Percentiles rank a stretch among this genome's conserved stretches.
phyloP scores from a whole-genome alignment of 2,113 vertebrate species.

The Aptenodytes patagonicus region DNA sequence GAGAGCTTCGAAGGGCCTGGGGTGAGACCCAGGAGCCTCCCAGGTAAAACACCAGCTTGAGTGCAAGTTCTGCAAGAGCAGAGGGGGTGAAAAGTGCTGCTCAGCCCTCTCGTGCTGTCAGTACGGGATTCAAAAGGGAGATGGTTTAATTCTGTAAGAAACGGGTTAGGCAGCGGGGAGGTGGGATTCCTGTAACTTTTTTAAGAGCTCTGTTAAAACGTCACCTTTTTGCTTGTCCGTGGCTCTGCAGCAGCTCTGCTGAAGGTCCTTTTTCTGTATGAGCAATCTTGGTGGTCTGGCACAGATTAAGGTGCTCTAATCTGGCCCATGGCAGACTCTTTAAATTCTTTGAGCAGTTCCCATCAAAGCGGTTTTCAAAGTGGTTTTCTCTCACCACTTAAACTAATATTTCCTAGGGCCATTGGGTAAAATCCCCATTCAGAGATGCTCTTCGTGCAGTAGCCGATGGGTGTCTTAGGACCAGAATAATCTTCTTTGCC shows the following conservation, averaged over 20 bases:
- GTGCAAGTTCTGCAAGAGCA: not conserved
- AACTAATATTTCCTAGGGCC: not conserved
- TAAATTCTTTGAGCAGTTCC: not conserved
- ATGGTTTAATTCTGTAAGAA: not conserved
- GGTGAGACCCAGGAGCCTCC: not conserved
- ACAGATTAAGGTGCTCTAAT: not conserved
- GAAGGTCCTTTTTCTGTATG: not conserved
- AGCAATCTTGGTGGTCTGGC: not conserved
- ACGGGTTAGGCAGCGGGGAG: too few relatives aligned
- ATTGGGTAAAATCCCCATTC: not conserved
- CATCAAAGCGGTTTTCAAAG: not conserved
- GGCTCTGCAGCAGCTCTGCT: not conserved
- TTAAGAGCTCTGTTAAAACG: not conserved
- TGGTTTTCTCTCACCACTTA: not conserved
- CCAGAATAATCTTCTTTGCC: not conserved
- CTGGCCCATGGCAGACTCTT: not conserved
- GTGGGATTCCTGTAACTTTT: not conserved
- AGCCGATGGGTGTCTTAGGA: not conserved
- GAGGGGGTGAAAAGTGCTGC: not conserved
- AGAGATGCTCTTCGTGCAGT: not conserved
- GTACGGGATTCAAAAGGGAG: fast-evolving
- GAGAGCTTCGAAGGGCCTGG: not conserved
- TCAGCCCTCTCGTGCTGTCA: not conserved
- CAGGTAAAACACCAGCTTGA: not conserved
- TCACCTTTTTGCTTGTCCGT: not conserved